A percentile compares a stretch with the other conserved stretches of the same genome.
Evolutionary conservation across 2,888 invertebrate genomes (phyloP).

Genomic region (Ganaspis brasiliensis): DNA sequence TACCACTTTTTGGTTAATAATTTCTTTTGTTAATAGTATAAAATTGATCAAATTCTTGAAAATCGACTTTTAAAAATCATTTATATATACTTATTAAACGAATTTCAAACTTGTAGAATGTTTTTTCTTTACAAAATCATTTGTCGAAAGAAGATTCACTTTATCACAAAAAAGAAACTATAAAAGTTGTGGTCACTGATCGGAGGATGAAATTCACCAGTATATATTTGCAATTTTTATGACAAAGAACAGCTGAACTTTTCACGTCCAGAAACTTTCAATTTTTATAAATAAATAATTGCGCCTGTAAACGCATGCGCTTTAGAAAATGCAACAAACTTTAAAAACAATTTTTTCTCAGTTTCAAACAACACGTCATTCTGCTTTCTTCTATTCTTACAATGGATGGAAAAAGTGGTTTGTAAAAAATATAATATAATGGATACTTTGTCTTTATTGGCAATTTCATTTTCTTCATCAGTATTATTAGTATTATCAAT

Average conservation of each 20-base stretch:
- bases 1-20: no score
- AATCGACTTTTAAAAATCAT: no score
- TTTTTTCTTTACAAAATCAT: no score
- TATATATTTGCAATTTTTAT: neutral
- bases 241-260: neutral
- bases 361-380: neutral
- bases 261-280: neutral
- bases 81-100: no score
- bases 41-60: no score
- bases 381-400: neutral
- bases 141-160: neutral
- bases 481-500: no score
- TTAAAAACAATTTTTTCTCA: neutral
- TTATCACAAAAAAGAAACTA: neutral
- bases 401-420: neutral
- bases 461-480: no score
- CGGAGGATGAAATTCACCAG: neutral
- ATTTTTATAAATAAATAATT: slow-evolving; percentile 3
- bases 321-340: neutral
- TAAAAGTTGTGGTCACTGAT: neutral
- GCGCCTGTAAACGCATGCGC: neutral
- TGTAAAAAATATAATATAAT: neutral
- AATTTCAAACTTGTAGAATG: no score
- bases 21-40: no score
- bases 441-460: no score